phyloP scores from a whole-genome alignment of 2,888 invertebrate genomes.

The Dioctria linearis region DNA sequence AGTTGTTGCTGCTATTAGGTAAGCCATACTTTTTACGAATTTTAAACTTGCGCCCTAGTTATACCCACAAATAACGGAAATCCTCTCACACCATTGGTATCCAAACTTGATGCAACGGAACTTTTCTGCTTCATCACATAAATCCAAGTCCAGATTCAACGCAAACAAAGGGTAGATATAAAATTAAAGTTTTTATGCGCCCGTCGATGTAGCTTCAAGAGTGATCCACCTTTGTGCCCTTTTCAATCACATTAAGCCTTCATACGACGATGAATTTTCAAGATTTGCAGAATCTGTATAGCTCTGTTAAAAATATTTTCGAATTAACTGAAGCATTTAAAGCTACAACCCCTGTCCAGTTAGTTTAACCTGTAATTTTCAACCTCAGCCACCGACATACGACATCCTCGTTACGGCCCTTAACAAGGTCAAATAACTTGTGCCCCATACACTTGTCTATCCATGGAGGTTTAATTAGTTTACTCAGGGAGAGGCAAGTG shows the following conservation, averaged over 20 bases:
- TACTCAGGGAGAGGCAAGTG: not conserved
- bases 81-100: too few species aligned
- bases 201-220: not conserved
- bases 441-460: not conserved
- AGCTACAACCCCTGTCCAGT: slow-evolving; percentile 8
- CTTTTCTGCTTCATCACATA: too few species aligned
- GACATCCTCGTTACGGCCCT: not conserved
- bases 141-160: slow-evolving; percentile 17
- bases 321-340: slow-evolving; percentile 27
- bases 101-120: too few species aligned
- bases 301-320: slow-evolving; percentile 19
- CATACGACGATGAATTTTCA: slow-evolving; percentile 5
- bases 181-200: slow-evolving; percentile 15
- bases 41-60: too few species aligned
- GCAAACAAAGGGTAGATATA: slow-evolving; percentile 39
- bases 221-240: too few species aligned
- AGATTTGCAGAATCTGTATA: slow-evolving; percentile 7
- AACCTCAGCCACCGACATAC: too few species aligned
- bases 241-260: slow-evolving; percentile 38
- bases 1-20: too few species aligned
- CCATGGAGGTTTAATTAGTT: slow-evolving; percentile 33
- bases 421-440: slow-evolving; percentile 2
- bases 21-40: too few species aligned
- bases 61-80: too few species aligned
- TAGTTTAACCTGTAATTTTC: too few species aligned